Evolutionary conservation across 37 sponge, comb jelly and placozoan genomes (phyloP).

Genomic region (Dysidea cf. avara): DNA sequence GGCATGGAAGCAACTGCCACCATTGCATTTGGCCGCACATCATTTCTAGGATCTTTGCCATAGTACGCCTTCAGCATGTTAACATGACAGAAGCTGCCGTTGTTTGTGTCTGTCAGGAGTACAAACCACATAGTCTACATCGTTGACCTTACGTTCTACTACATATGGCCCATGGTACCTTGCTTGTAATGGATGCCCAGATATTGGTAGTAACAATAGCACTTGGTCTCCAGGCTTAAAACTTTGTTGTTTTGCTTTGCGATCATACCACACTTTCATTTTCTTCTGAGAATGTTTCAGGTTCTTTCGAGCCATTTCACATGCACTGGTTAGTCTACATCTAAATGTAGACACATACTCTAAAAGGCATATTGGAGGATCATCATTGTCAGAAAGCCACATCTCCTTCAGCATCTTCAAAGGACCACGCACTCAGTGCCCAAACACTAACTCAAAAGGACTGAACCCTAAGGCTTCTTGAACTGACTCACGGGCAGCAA

Average conservation of each 20-base stretch:
- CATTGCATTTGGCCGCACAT: neutral
- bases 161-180: conserved; percentile 44
- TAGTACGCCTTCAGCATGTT: conserved; percentile 25
- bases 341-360: conserved; percentile 24
- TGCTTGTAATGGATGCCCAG: conserved; percentile 23
- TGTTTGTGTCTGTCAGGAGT: conserved; percentile 17
- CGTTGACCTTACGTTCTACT: neutral
- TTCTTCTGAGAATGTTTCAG: conserved; percentile 16
- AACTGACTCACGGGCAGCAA: conserved; percentile 49
- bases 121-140: conserved; percentile 22
- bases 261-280: conserved; percentile 51
- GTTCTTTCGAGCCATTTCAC: conserved; percentile 20
- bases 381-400: conserved; percentile 14
- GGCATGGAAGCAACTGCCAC: neutral
- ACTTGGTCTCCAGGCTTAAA: conserved; percentile 57
- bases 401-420: conserved; percentile 51
- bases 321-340: conserved; percentile 21
- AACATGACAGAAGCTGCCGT: conserved; percentile 24
- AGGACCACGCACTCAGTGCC: conserved; percentile 42
- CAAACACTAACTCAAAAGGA: conserved; percentile 56
- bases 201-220: conserved; percentile 47
- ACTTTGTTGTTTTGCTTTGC: conserved; percentile 7
- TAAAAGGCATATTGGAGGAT: conserved; percentile 26
- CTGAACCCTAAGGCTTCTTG: conserved; percentile 43
- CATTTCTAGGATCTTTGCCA: neutral